Evolutionary conservation across 2,888 invertebrate species (phyloP).

Genomic region (Brenthis hecate): DNA sequence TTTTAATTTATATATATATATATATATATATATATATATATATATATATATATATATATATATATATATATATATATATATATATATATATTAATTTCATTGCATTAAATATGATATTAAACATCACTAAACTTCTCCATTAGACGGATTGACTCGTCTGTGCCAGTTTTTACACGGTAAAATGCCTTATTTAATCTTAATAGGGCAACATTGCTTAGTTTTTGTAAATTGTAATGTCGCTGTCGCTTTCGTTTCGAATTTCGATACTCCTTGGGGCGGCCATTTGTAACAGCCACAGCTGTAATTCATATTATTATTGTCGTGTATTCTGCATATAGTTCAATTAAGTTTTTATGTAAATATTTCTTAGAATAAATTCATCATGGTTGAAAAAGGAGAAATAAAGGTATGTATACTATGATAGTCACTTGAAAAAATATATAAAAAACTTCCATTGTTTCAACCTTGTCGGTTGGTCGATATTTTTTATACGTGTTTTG

Average conservation of each 20-base stretch:
- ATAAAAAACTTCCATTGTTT: slow-evolving; percentile 61
- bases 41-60: too few species aligned
- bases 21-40: too few species aligned
- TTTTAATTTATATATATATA: too few species aligned
- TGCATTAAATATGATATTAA: too few species aligned
- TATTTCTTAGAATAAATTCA: slow-evolving; percentile 12
- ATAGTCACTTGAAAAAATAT: slow-evolving; percentile 27
- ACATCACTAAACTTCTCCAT: too few species aligned
- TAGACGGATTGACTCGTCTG: too few species aligned
- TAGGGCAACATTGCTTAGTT: slow-evolving; percentile 23
- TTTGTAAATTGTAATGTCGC: slow-evolving; percentile 18
- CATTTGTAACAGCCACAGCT: slow-evolving; percentile 45
- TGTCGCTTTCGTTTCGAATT: neutral
- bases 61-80: too few species aligned
- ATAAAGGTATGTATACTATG: slow-evolving; percentile 58
- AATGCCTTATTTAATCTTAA: neutral
- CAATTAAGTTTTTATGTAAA: slow-evolving; percentile 17
- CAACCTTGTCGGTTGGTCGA: slow-evolving; percentile 62
- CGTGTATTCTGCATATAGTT: slow-evolving; percentile 23
- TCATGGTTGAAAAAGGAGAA: slow-evolving; percentile 65
- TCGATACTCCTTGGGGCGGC: slow-evolving; percentile 37
- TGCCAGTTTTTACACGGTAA: too few species aligned
- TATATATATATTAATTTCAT: too few species aligned
- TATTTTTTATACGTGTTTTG: slow-evolving; percentile 45
- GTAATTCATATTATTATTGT: slow-evolving; percentile 33